Evolutionary conservation across 2,113 vertebrate species (phyloP), one percentile per base, ranked within the genome.

Genomic region (Ptychochromis oligacanthus): DNA sequence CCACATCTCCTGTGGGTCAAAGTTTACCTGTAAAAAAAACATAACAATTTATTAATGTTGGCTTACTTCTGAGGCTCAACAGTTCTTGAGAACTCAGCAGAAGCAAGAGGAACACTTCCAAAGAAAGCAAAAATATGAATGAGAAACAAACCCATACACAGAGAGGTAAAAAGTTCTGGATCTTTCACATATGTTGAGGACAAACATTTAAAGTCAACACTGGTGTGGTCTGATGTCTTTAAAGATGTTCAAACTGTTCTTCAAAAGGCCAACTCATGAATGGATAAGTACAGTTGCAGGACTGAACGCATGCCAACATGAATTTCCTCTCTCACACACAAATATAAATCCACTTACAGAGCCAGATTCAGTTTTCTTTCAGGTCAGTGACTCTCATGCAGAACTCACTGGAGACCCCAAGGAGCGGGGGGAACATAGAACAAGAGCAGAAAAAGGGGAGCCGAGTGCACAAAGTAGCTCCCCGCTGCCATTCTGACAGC

Each of bases 381-480:
- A 87, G 80, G 79, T 89, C 87, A 87, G 13, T 13, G 77, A n/a
- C 24, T 62, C 64, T 77, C 13, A 20, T 36, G 26, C 62, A 24
- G n/a, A 80, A 86, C 67, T 87, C 79, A 52, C 38, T 11, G 5
- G 76, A 61, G 85, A 82, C 43, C 49, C 15, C 11, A 5, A 59
- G 38, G 38, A 57, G 49, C 7, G n/a, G 15, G 78, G 22, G 55
- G 60, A 82, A 46, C 3, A 13, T 15, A 81, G 55, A 80, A 79
- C 22, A 81, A 81, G 22, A 46, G 31, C 20, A 57, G 38, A 13
- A 57, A 77, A 43, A 24, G 43, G 17, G 57, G 56, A 55, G 78
- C 31, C n/a, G 67, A 86, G 84, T 46, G 80, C 74, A 85, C 24
- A 56, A 65, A 80, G 60, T 40, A 36, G 59, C 12, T 38, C 36